Percentiles rank a stretch among this genome's conserved stretches.
Evolutionary conservation across 2,888 invertebrate species (phyloP).

Genomic region (Ischnura elegans): DNA sequence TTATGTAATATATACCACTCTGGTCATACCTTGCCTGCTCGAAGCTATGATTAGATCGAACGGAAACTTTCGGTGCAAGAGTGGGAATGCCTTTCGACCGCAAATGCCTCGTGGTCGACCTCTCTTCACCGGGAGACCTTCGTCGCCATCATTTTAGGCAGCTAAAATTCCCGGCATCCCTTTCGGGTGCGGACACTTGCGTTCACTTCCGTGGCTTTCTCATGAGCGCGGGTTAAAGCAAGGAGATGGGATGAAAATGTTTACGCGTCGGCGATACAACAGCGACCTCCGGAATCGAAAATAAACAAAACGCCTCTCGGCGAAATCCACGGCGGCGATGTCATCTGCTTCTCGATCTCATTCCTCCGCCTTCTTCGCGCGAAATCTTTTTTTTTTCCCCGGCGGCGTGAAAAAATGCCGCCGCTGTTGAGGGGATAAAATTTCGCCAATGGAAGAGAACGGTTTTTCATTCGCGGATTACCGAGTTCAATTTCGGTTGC

Average conservation of each 20-base stretch:
- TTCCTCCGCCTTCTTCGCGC: background rate
- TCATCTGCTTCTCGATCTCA: background rate
- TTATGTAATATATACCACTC: too few relatives aligned
- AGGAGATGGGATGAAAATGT: background rate
- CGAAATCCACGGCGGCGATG: background rate
- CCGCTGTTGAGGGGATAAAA: background rate
- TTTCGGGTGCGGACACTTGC: background rate
- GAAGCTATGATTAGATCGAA: background rate
- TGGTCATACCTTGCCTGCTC: background rate
- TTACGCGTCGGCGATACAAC: background rate
- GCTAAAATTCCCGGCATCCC: background rate
- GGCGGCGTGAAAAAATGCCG: background rate
- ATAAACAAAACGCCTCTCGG: background rate
- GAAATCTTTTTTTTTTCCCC: background rate
- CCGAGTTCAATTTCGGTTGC: conserved; percentile 1
- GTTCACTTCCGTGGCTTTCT: background rate
- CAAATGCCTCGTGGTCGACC: background rate
- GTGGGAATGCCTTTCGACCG: background rate
- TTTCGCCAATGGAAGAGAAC: background rate
- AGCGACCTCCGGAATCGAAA: background rate
- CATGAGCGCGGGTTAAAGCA: background rate
- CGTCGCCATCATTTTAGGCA: background rate
- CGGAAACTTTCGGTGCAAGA: background rate
- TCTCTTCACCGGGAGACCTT: background rate
- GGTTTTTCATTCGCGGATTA: conserved; percentile 5